Conservation (phyloP, 2,797 vertebrate genomes). For the Siniperca scherzeri region DNA sequence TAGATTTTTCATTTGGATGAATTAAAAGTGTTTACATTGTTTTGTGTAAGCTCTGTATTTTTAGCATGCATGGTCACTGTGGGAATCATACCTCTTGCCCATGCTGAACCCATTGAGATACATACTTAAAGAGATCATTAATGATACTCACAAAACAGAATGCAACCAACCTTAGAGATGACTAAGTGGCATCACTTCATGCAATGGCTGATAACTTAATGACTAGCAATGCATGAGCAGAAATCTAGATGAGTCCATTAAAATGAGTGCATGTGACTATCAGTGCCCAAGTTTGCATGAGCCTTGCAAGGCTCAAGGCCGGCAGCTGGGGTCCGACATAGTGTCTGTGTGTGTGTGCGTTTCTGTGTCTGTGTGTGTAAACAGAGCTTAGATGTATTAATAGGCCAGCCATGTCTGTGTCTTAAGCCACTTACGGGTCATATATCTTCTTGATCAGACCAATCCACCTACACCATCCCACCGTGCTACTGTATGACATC, state of each 20-base stretch:
- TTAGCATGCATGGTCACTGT: neutral
- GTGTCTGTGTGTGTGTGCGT: conserved; percentile 28
- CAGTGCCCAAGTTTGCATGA: conserved; percentile 53
- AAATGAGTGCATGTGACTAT: conserved; percentile 48
- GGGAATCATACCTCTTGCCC: neutral
- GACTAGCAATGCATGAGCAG: conserved; percentile 53
- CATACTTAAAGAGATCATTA: conserved; percentile 16
- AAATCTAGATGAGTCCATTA: conserved; percentile 54
- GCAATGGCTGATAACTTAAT: conserved; percentile 47
- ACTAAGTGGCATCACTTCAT: conserved; percentile 53
- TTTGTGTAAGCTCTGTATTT: neutral
- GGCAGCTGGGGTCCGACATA: conserved; percentile 54
- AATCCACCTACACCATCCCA: conserved; percentile 68
- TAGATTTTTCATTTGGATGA: neutral
- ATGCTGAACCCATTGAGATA: conserved; percentile 15
- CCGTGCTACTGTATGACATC: conserved; percentile 84
- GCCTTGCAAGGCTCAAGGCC: conserved; percentile 27
- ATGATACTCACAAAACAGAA: conserved; percentile 26
- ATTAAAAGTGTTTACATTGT: neutral
- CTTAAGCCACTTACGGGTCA: conserved; percentile 81
- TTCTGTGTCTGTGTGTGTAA: conserved; percentile 61
- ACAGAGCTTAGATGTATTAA: conserved; percentile 82
- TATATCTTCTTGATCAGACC: conserved; percentile 75
- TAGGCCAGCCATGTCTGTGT: conserved; percentile 61
- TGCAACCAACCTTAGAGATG: conserved; percentile 29